Conservation (phyloP, 2,113 vertebrate species). For the Tragulus kanchil region DNA sequence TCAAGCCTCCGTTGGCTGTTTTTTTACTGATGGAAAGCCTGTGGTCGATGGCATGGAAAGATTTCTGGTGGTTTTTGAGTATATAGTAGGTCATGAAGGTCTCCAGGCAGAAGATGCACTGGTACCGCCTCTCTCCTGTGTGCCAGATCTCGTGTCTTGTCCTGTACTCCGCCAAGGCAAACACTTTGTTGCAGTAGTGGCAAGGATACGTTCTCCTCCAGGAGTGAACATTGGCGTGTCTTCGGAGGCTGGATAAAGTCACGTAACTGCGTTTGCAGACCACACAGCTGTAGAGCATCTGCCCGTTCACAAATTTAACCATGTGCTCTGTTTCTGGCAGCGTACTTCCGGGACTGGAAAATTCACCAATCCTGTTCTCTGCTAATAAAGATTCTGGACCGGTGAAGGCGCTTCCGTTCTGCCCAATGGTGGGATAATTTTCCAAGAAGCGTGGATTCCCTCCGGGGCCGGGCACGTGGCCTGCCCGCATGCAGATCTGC, state of each 20-base stretch:
- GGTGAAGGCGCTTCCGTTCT: constrained; percentile 77
- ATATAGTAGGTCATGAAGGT: constrained; percentile 99
- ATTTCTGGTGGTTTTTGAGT: constrained; percentile 98
- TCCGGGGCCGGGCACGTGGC: constrained; percentile 72
- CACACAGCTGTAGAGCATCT: constrained; percentile 94
- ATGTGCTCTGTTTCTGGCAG: constrained; percentile 89
- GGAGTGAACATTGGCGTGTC: constrained; percentile 98
- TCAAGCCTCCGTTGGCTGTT: constrained; percentile 94
- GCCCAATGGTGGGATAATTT: constrained; percentile 86
- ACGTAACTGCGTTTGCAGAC: constrained; percentile 98
- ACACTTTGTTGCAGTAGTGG: constrained; percentile 99
- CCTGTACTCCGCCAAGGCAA: constrained; percentile 98
- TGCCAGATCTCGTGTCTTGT: constrained; percentile 99
- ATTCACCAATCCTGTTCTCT: constrained; percentile 84
- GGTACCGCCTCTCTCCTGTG: constrained; percentile 97
- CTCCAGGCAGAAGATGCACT: constrained; percentile 99
- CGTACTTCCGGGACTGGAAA: constrained; percentile 80
- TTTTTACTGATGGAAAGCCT: constrained; percentile 95
- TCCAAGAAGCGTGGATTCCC: constrained; percentile 83
- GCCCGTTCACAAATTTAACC: constrained; percentile 90
- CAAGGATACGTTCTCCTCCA: constrained; percentile 98
- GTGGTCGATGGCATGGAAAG: constrained; percentile 98
- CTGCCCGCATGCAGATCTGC: constrained; percentile 89
- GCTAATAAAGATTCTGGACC: constrained; percentile 79
- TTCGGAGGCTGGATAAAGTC: constrained; percentile 96